Percentiles rank a stretch among this genome's conserved stretches.
Conservation (phyloP, 30 jellyfish, hydroid and myxozoan genomes). For the Aurelia sp. region DNA sequence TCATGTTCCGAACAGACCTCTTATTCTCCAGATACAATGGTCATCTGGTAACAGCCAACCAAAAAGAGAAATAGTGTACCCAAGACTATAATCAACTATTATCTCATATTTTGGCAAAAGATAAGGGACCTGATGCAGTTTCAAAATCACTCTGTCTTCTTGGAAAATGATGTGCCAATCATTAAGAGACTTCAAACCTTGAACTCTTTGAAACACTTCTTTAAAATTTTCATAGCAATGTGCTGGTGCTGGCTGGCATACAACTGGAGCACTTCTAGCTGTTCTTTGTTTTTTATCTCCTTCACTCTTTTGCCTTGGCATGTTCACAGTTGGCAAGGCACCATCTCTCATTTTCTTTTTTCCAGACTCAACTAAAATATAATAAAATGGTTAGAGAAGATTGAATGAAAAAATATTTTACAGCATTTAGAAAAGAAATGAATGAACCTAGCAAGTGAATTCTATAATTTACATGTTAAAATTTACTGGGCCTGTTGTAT, state of each 20-base stretch:
- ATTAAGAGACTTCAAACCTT: constrained; percentile 26
- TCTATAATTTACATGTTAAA: no score
- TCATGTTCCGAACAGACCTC: constrained; percentile 19
- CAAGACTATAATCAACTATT: constrained; percentile 8
- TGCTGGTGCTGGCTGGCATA: background rate
- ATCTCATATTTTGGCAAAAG: constrained; percentile 14
- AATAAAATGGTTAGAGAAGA: no score
- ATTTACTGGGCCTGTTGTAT: no score
- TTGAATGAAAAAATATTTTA: no score
- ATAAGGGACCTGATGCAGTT: no score
- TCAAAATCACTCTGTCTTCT: no score
- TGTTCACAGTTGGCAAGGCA: no score
- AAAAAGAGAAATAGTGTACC: constrained; percentile 4
- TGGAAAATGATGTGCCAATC: constrained; percentile 1
- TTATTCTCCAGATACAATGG: background rate
- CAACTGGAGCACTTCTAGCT: background rate
- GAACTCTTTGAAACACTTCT: constrained; percentile 8
- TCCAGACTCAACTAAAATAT: no score
- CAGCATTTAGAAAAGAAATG: background rate
- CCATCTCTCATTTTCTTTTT: no score
- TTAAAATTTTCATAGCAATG: background rate
- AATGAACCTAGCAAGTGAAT: no score
- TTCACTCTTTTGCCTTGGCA: constrained; percentile 6
- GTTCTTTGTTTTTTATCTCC: background rate
- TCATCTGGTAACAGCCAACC: no score